Evolutionary conservation across 1,140 invertebrate species (phyloP).

Genomic region (Euura lappo): DNA sequence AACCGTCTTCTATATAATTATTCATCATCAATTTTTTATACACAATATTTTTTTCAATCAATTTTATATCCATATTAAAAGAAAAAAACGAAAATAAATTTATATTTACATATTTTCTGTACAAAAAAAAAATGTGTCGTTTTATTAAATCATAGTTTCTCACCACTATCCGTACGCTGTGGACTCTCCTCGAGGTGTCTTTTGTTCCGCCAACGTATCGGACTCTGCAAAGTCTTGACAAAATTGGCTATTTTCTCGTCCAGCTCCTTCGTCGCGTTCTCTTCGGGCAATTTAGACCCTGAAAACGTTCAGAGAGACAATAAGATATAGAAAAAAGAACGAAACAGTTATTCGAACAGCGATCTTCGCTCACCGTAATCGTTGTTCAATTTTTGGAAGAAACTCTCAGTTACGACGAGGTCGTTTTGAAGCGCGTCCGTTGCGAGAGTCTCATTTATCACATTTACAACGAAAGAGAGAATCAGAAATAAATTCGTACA

Average conservation of each 20-base stretch:
- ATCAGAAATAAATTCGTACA: background rate
- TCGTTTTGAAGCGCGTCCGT: background rate
- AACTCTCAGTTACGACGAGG: constrained; percentile 22
- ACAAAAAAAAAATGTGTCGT: background rate
- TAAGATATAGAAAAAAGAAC: background rate
- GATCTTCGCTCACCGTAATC: constrained; percentile 26
- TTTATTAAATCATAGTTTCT: background rate
- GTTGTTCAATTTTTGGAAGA: constrained; percentile 31
- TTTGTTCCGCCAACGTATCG: constrained; percentile 13
- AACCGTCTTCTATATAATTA: constrained; percentile 24
- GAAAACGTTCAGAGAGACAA: background rate
- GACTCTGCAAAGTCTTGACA: constrained; percentile 25
- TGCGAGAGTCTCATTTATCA: background rate
- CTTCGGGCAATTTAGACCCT: background rate
- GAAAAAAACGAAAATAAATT: too few species aligned
- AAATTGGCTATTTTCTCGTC: constrained; percentile 27
- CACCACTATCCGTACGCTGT: constrained; percentile 16
- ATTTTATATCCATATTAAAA: background rate
- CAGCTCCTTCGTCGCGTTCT: background rate
- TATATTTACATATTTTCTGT: too few species aligned
- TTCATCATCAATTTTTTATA: background rate
- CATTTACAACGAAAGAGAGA: background rate
- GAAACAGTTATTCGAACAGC: background rate
- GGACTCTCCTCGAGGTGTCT: constrained; percentile 13
- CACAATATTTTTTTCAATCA: background rate